Evolutionary conservation across 2,113 vertebrate species (phyloP).

Genomic region (Rafetus swinhoei): DNA sequence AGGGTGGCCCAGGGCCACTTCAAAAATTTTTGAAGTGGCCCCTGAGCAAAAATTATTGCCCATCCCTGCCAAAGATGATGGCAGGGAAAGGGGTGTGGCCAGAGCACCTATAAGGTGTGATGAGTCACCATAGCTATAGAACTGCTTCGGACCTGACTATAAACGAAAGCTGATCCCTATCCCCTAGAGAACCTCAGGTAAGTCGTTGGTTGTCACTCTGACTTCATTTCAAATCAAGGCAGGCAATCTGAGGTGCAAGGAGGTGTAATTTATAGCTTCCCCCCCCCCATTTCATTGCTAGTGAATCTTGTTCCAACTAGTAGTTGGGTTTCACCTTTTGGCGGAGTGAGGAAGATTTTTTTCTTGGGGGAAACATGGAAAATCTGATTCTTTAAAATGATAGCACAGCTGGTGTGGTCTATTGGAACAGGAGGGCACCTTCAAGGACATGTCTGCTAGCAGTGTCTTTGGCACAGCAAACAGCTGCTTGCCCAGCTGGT

Average conservation of each 20-base stretch:
- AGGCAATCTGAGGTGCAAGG: not conserved
- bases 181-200: not conserved
- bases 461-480: not conserved
- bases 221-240: not conserved
- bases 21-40: too few relatives aligned
- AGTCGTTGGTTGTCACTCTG: not conserved
- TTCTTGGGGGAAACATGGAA: not conserved
- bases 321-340: not conserved
- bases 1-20: too few relatives aligned
- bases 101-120: not conserved
- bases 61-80: not conserved
- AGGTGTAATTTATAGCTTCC: not conserved
- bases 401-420: not conserved
- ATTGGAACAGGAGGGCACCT: not conserved
- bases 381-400: not conserved
- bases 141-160: not conserved
- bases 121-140: not conserved
- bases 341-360: not conserved
- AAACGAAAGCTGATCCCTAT: not conserved
- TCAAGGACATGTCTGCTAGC: not conserved
- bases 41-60: too few relatives aligned
- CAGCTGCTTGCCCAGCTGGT: not conserved
- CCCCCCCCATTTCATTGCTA: not conserved
- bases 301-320: not conserved
- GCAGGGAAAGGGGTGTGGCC: not conserved